Base-by-base conservation (phyloP, 2,113 vertebrate genomes). In the Xenotilapia flavipinnis region DNA sequence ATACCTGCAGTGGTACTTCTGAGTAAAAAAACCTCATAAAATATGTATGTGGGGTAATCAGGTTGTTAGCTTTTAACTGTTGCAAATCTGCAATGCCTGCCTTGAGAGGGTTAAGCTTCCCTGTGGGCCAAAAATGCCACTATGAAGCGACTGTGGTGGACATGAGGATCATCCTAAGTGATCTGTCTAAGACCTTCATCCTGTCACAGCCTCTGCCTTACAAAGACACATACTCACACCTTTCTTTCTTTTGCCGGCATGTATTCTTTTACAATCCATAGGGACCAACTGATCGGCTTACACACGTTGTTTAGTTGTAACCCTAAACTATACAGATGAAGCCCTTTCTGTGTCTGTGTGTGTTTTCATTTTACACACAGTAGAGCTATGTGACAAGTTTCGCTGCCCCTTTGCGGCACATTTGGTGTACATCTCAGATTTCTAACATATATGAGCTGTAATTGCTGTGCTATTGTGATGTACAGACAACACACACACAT, bases 251-350 rank as follows among this genome's bases (percentile, higher is more conserved):
- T 60, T 12, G 7, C 11, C 2, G 9, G 17, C 12, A 51, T 81
- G 85, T 33, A 56, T 83, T 33, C 49, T 70, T 85, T 91, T n/a
- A 81, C 36, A 1, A n/a, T 86, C 88, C 54, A 36, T n/a, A 65
- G 85, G 79, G 88, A 86, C 62, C 54, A 26, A 19, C 86, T 38
- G 86, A 86, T 92, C 88, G 1, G 70, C 81, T 93, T 94, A 90
- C 93, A 88, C 79, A 45, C 36, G 40, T 82, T 91, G 83, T 91
- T 84, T 8, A 3, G 82, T 51, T 1, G 92, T 86, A 93, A 93
- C 86, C 65, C 75, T 85, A 92, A 89, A 89, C 92, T 79, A 40
- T 47, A 21, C 36, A 15, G 9, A 3, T 79, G 38, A 58, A 81
- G 38, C 23, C 38, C 55, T 45, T 81, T 19, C 10, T 36, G 14